Percentiles rank a stretch among this genome's conserved stretches.
Conservation (phyloP, 2,113 vertebrate genomes). For the Atractosteus spatula region DNA sequence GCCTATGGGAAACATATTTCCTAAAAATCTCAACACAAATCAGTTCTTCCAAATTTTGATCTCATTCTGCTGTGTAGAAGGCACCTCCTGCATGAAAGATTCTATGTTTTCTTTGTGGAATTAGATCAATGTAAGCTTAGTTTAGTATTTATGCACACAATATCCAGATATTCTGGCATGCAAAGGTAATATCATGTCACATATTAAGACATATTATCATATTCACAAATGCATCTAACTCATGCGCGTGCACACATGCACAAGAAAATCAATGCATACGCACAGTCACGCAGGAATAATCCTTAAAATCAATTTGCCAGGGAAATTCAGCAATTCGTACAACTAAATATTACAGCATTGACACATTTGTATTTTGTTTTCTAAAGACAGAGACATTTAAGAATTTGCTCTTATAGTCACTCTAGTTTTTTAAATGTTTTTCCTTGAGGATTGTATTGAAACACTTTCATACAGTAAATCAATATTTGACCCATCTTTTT, state of each 20-base stretch:
- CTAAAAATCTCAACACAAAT: no score
- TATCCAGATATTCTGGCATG: not conserved
- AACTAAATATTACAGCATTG: not conserved
- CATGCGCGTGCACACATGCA: not conserved
- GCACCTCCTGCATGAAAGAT: no score
- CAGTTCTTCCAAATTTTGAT: no score
- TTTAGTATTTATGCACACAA: conserved; percentile 1
- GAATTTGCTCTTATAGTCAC: not conserved
- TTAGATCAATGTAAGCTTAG: not conserved
- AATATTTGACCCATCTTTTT: no score
- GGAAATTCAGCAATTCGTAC: conserved; percentile 50
- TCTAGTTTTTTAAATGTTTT: no score
- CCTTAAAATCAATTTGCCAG: conserved; percentile 43
- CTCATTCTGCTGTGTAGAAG: no score
- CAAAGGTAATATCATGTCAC: not conserved
- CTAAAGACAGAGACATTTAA: not conserved
- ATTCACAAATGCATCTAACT: not conserved
- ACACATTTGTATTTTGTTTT: not conserved
- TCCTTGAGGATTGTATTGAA: no score
- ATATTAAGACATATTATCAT: not conserved
- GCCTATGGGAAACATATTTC: no score
- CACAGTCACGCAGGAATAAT: conserved; percentile 24
- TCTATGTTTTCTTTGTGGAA: no score
- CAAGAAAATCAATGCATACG: not conserved
- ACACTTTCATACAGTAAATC: no score